phyloP scores from a whole-genome alignment of 2,797 vertebrate species.

The Protonibea diacanthus region DNA sequence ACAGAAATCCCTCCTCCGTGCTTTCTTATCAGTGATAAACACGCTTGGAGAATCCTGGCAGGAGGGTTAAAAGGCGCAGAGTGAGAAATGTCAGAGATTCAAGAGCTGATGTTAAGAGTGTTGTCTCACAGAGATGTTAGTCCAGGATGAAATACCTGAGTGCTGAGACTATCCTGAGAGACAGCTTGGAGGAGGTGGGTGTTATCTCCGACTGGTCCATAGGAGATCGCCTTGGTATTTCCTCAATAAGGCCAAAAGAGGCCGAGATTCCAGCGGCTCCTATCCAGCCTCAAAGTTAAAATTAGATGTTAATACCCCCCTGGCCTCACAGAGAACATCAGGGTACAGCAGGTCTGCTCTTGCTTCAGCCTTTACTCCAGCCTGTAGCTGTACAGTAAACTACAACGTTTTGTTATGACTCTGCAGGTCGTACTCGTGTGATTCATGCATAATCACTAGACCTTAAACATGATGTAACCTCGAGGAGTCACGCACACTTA shows the following conservation, averaged over 20 bases:
- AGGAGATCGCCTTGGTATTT: constrained; percentile 72
- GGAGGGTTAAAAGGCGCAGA: constrained; percentile 15
- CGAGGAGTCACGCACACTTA: background rate
- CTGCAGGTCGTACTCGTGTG: background rate
- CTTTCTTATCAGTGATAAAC: constrained; percentile 54
- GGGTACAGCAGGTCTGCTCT: constrained; percentile 11
- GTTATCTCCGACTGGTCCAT: constrained; percentile 50
- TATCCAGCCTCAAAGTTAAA: constrained; percentile 56
- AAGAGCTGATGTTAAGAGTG: constrained; percentile 18
- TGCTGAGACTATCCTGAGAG: constrained; percentile 34
- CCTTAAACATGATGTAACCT: background rate
- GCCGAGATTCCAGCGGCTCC: constrained; percentile 44
- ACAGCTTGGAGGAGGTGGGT: constrained; percentile 15
- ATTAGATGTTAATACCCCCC: constrained; percentile 68
- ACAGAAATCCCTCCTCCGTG: constrained; percentile 41
- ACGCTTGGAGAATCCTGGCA: constrained; percentile 30
- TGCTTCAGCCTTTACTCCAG: background rate
- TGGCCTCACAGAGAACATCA: constrained; percentile 42
- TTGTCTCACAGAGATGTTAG: constrained; percentile 11
- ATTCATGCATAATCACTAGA: background rate
- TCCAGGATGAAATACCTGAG: constrained; percentile 55
- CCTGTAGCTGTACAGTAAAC: background rate
- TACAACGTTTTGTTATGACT: background rate
- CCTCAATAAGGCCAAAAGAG: constrained; percentile 68
- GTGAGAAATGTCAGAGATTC: constrained; percentile 37